Conservation (phyloP, 2,113 vertebrate species). For the Oreochromis spilurus region DNA sequence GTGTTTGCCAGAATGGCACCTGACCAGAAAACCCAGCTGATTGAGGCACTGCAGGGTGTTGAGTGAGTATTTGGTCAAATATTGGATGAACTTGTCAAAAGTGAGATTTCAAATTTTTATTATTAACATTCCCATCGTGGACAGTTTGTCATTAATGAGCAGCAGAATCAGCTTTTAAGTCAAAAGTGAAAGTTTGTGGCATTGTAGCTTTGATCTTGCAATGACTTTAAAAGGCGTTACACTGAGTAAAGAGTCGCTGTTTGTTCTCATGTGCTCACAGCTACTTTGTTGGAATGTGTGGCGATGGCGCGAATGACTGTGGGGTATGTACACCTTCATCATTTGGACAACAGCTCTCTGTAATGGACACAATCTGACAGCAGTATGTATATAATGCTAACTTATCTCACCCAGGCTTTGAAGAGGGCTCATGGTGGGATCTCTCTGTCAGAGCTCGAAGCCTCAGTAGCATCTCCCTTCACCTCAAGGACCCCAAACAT, state of each 20-base stretch:
- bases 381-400: slow-evolving; percentile 34
- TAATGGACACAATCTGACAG: background rate
- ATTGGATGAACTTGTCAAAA: background rate
- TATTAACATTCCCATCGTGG: background rate
- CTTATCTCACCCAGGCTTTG: slow-evolving; percentile 76
- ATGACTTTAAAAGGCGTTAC: background rate
- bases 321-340: slow-evolving; percentile 79
- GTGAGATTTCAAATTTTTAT: background rate
- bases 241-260: background rate
- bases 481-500: slow-evolving; percentile 94
- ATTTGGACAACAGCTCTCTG: background rate
- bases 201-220: background rate
- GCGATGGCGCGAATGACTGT: slow-evolving; percentile 97
- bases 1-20: slow-evolving; percentile 98
- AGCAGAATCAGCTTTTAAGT: background rate
- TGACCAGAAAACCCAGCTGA: slow-evolving; percentile 94
- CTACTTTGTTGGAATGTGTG: slow-evolving; percentile 98
- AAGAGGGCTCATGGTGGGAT: slow-evolving; percentile 95
- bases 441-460: slow-evolving; percentile 94
- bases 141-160: background rate
- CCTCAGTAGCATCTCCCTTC: slow-evolving; percentile 96
- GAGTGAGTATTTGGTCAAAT: slow-evolving; percentile 80
- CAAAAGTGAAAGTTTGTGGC: background rate
- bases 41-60: slow-evolving; percentile 91
- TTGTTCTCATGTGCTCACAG: slow-evolving; percentile 64